phyloP scores from a whole-genome alignment of 37 sponge, comb jelly and placozoan species.

The Geodia barretti region DNA sequence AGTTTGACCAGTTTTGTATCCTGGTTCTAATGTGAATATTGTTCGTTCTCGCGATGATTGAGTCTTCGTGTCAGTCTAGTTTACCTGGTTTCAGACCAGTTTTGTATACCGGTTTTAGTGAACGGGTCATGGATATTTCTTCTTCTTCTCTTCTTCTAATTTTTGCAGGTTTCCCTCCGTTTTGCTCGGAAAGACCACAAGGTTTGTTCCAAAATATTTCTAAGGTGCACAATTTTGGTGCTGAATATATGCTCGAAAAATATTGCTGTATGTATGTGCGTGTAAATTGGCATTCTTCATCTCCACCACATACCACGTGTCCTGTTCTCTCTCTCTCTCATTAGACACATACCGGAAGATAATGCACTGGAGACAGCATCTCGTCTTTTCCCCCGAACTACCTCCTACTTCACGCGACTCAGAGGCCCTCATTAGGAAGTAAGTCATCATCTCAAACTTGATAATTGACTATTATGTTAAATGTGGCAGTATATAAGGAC shows the following conservation, averaged over 20 bases:
- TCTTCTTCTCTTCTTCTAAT: too few species aligned
- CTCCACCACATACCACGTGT: too few species aligned
- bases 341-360: conserved; percentile 96
- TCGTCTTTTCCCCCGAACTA: conserved; percentile 93
- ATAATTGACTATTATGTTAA: too few species aligned
- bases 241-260: background rate
- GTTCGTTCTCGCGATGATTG: too few species aligned
- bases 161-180: conserved; percentile 87
- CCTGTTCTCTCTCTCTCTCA: background rate
- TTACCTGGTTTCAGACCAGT: too few species aligned
- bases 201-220: conserved; percentile 10
- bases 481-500: too few species aligned
- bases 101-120: too few species aligned
- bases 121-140: too few species aligned
- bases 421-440: conserved; percentile 79
- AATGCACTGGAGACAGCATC: conserved; percentile 88
- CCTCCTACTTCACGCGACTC: conserved; percentile 87
- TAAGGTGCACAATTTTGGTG: background rate
- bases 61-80: too few species aligned
- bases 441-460: conserved; percentile 7
- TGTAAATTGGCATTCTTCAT: background rate
- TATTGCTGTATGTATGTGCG: background rate
- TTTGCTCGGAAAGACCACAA: conserved; percentile 94
- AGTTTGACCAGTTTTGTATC: too few species aligned
- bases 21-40: too few species aligned